Percentiles rank a stretch among this genome's conserved stretches.
These are phyloP conservation scores for Sinodicranocentrus sp. DNA, from an alignment of 2,888 invertebrate species.

Conservation along the genomic window DNA sequence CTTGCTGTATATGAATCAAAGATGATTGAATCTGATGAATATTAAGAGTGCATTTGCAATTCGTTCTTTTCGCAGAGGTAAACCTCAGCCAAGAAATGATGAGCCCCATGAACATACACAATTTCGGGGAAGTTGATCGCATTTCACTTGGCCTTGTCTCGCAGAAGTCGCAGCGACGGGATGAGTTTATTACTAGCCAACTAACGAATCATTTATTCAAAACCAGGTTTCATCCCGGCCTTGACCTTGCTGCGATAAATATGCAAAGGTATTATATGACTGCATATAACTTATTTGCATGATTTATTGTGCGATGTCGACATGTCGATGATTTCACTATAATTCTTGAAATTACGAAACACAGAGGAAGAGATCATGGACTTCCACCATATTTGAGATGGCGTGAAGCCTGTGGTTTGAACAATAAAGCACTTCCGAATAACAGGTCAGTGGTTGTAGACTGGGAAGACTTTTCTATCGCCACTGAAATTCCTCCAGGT, in stretches of 20 bases:
- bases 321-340: too few species aligned
- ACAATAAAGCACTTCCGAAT: slow-evolving; percentile 79
- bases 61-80: slow-evolving; percentile 84
- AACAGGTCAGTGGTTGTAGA: slow-evolving; percentile 80
- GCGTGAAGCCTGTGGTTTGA: slow-evolving; percentile 88
- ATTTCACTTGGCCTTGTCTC: slow-evolving; percentile 87
- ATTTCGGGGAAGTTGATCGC: slow-evolving; percentile 88
- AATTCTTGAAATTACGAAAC: too few species aligned
- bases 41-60: too few species aligned
- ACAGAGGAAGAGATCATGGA: slow-evolving; percentile 90
- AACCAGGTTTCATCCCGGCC: slow-evolving; percentile 82
- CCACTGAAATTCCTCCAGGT: slow-evolving; percentile 73
- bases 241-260: slow-evolving; percentile 93
- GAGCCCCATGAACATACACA: slow-evolving; percentile 84
- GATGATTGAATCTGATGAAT: too few species aligned
- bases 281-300: too few species aligned
- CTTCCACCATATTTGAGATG: slow-evolving; percentile 88
- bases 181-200: slow-evolving; percentile 89
- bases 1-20: too few species aligned
- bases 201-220: slow-evolving; percentile 91
- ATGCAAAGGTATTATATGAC: slow-evolving; percentile 82
- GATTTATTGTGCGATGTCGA: too few species aligned
- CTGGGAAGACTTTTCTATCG: slow-evolving; percentile 84
- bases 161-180: slow-evolving; percentile 88
- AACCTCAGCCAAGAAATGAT: slow-evolving; percentile 88